Evolutionary conservation across 1,140 invertebrate species (phyloP).

Genomic region (Meteorus sp.): DNA sequence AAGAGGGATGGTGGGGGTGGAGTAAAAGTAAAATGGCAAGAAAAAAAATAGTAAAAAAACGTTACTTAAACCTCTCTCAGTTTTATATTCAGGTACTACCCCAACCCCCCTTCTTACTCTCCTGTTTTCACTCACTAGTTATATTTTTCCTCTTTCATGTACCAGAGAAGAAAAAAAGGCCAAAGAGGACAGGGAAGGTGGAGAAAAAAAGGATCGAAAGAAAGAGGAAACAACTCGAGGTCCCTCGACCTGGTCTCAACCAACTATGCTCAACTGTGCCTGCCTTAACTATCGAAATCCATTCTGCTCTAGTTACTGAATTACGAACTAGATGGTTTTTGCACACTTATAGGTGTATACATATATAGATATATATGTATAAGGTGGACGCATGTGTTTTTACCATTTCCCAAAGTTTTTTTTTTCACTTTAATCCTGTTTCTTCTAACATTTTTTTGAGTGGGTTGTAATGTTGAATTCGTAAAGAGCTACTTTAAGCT

Average conservation of each 20-base stretch:
- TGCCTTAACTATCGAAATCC: conserved; percentile 11
- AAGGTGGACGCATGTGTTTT: not conserved
- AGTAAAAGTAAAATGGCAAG: too few relatives aligned
- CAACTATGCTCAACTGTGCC: conserved; percentile 16
- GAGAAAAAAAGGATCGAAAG: not conserved
- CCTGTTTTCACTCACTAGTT: too few relatives aligned
- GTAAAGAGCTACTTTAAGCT: too few relatives aligned
- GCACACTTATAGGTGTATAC: too few relatives aligned
- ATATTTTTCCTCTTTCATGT: not conserved
- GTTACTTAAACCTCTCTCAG: too few relatives aligned
- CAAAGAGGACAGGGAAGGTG: not conserved
- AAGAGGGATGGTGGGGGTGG: too few relatives aligned
- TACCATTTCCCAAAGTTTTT: not conserved
- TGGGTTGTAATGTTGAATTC: too few relatives aligned
- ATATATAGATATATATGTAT: too few relatives aligned
- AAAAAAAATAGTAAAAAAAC: too few relatives aligned
- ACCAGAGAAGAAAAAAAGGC: not conserved
- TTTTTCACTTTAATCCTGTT: not conserved
- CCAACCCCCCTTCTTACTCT: too few relatives aligned
- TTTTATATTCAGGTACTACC: too few relatives aligned
- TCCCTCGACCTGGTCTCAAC: conserved; percentile 18
- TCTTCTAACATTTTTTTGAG: too few relatives aligned
- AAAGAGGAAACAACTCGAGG: conserved; percentile 15
- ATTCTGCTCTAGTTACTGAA: conserved; percentile 21
- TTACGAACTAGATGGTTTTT: not conserved